Evolutionary conservation across 2,113 vertebrate genomes (phyloP).

Genomic region (Willisornis vidua): DNA sequence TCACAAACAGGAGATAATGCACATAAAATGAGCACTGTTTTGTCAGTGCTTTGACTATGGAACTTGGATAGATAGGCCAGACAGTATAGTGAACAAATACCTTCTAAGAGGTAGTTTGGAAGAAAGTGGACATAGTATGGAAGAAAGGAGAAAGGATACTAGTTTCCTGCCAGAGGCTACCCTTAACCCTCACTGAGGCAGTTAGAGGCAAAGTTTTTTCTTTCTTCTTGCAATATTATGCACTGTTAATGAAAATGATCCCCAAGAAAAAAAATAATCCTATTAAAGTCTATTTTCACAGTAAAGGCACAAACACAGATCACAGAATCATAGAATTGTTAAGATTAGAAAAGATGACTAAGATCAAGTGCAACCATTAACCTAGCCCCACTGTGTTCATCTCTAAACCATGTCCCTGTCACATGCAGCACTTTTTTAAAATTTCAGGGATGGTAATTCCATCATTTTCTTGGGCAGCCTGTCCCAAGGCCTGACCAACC

Average conservation of each 20-base stretch:
- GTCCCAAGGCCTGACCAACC: background rate
- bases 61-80: background rate
- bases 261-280: background rate
- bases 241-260: background rate
- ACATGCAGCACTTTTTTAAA: background rate
- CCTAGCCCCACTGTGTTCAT: no score
- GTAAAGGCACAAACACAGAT: background rate
- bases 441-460: background rate
- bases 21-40: background rate
- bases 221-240: background rate
- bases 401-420: background rate
- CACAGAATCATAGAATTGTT: background rate
- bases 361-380: background rate
- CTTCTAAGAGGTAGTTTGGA: background rate
- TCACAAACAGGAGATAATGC: background rate
- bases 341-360: background rate
- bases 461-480: background rate
- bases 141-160: background rate
- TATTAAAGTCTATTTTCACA: background rate
- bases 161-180: background rate
- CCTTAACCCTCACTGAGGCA: background rate
- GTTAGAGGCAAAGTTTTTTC: background rate
- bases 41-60: background rate
- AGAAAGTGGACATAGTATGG: background rate
- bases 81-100: background rate